Conservation (phyloP, 1,140 invertebrate species). For the Heliothis virescens region DNA sequence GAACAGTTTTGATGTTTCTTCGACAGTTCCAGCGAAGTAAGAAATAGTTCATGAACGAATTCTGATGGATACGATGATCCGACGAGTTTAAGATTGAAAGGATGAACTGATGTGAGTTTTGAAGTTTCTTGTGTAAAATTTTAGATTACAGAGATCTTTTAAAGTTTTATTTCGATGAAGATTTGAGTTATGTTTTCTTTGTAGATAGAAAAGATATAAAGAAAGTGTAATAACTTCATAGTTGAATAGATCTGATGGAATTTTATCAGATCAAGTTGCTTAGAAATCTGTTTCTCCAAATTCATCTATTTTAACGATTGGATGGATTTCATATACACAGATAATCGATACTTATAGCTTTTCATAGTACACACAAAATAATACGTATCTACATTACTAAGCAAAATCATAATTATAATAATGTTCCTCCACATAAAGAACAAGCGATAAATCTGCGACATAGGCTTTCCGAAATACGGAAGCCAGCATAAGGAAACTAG, state of each 20-base stretch:
- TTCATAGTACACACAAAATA: no score
- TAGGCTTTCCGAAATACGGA: slow-evolving; percentile 25
- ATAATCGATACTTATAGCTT: no score
- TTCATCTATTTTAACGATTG: no score
- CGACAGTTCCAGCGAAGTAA: slow-evolving; percentile 9
- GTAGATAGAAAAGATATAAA: no score
- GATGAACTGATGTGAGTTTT: slow-evolving; percentile 12
- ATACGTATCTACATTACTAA: neutral
- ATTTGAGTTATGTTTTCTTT: neutral
- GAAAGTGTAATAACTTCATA: no score
- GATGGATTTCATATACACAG: no score
- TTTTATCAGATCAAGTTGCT: no score
- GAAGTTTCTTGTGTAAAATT: neutral
- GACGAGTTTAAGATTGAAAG: slow-evolving; percentile 31
- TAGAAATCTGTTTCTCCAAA: no score
- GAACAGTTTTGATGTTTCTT: slow-evolving; percentile 3
- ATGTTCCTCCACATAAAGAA: neutral
- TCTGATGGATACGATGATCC: slow-evolving; percentile 36
- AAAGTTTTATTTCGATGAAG: neutral
- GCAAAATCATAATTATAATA: neutral
- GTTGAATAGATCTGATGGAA: no score
- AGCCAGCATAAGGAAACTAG: slow-evolving; percentile 45
- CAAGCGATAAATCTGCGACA: neutral
- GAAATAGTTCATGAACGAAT: slow-evolving; percentile 25
- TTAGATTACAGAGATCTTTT: neutral